These are phyloP conservation scores for Dryas iulia DNA, from an alignment of 1,140 invertebrate species.

Conservation along the genomic window DNA sequence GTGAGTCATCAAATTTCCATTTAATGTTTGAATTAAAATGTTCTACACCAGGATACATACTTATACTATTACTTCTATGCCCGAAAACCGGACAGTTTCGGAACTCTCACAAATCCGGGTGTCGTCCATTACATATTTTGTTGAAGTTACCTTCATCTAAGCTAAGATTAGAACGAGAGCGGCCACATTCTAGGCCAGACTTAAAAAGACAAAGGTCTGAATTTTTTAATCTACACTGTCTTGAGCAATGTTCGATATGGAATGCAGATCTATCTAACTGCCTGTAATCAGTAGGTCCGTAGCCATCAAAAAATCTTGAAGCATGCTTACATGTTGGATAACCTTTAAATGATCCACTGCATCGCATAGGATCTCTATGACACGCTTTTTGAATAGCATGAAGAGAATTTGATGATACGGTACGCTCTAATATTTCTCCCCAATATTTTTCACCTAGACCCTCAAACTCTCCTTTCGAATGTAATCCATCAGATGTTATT, in stretches of 20 bases:
- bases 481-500: constrained; percentile 69
- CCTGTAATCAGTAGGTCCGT: constrained; percentile 66
- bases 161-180: constrained; percentile 75
- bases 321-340: constrained; percentile 67
- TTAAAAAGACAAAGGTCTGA: constrained; percentile 75
- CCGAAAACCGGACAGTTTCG: constrained; percentile 75
- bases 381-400: constrained; percentile 83
- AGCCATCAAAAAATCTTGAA: constrained; percentile 72
- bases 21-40: constrained; percentile 76
- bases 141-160: constrained; percentile 76
- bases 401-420: constrained; percentile 85
- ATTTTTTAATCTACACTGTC: constrained; percentile 71
- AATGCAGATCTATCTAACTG: constrained; percentile 74
- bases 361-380: constrained; percentile 68
- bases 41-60: constrained; percentile 69
- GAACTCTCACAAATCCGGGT: constrained; percentile 79
- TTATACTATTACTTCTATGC: constrained; percentile 78
- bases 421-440: constrained; percentile 87
- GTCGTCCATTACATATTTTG: constrained; percentile 73
- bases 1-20: constrained; percentile 73
- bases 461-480: constrained; percentile 83
- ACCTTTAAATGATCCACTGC: constrained; percentile 75
- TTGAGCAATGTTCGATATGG: constrained; percentile 74
- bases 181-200: constrained; percentile 65
- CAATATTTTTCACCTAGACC: constrained; percentile 88